Conservation (phyloP, 2,888 invertebrate species). For the Eupithecia exiguata region DNA sequence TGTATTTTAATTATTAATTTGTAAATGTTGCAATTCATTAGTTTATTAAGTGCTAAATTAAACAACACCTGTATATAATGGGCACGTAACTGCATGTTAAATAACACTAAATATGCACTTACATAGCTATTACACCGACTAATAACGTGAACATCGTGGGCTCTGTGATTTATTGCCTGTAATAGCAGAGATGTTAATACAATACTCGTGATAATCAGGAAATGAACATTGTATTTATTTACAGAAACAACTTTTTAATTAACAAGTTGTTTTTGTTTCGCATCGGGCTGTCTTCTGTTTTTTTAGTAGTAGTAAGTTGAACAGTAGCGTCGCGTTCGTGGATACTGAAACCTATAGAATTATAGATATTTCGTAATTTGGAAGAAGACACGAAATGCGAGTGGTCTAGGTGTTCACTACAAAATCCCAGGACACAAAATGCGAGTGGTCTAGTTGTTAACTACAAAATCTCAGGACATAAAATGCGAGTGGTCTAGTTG, state of each 20-base stretch:
- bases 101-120: slow-evolving; percentile 10
- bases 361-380: no score
- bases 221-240: neutral
- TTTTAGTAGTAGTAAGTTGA: neutral
- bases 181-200: neutral
- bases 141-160: neutral
- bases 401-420: no score
- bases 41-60: neutral
- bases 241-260: neutral
- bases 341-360: no score
- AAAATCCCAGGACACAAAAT: neutral
- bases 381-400: no score
- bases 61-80: slow-evolving; percentile 2
- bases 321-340: neutral
- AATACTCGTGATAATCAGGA: neutral
- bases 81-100: slow-evolving; percentile 12
- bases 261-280: neutral
- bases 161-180: slow-evolving; percentile 8
- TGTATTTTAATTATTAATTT: neutral
- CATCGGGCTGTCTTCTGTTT: neutral
- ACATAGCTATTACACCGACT: neutral
- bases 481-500: no score
- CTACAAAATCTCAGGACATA: neutral
- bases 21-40: neutral
- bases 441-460: neutral